phyloP scores from a whole-genome alignment of 2,888 invertebrate genomes.

The Drosophila testacea region DNA sequence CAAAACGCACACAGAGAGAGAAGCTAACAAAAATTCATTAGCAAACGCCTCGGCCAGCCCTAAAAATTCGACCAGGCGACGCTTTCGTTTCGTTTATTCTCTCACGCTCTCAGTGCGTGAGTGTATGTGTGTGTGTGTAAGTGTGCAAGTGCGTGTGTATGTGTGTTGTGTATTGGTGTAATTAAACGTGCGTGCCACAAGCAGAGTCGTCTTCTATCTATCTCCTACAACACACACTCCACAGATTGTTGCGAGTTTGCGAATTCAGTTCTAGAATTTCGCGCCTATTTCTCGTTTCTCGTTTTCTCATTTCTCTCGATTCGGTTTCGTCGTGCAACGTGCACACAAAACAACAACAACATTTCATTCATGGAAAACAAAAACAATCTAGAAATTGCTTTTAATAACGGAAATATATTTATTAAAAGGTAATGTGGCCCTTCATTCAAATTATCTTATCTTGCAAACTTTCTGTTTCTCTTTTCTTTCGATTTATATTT shows the following conservation, averaged over 20 bases:
- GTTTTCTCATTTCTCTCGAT: too few species aligned
- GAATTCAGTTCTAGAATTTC: conserved; percentile 48
- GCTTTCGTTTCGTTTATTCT: conserved; percentile 33
- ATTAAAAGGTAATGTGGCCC: conserved; percentile 83
- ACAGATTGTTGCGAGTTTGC: conserved; percentile 40
- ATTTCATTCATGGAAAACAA: conserved; percentile 84
- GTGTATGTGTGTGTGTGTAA: conserved; percentile 31
- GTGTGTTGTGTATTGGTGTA: conserved; percentile 37
- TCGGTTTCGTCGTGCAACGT: too few species aligned
- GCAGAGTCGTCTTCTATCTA: conserved; percentile 25
- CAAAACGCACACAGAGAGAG: conserved; percentile 18
- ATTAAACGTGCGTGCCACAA: conserved; percentile 64
- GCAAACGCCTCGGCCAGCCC: conserved; percentile 56
- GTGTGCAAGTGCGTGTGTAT: conserved; percentile 18
- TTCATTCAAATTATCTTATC: conserved; percentile 25
- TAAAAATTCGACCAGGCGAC: conserved; percentile 36
- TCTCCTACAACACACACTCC: conserved; percentile 17
- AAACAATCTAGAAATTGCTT: conserved; percentile 85
- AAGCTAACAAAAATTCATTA: conserved; percentile 32
- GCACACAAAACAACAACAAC: conserved; percentile 47
- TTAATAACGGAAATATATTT: conserved; percentile 85
- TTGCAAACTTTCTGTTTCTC: not conserved
- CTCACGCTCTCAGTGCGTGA: conserved; percentile 22
- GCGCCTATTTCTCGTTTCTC: conserved; percentile 61
- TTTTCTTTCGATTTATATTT: not conserved